Evolutionary conservation across 2,113 vertebrate genomes (phyloP).

Genomic region (Gracilinanus agilis): DNA sequence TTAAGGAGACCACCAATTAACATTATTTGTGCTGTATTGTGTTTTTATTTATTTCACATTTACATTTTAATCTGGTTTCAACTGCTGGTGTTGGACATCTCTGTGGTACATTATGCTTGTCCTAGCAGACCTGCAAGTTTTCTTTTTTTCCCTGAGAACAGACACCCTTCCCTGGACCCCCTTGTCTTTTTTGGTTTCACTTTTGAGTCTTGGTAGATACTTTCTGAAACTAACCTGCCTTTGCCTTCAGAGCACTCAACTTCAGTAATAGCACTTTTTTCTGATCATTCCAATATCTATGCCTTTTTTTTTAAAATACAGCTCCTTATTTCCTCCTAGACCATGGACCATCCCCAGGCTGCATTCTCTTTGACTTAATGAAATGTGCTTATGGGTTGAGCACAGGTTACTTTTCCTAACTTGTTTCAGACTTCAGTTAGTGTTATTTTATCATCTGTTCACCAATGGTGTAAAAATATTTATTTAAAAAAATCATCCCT

Average conservation of each 20-base stretch:
- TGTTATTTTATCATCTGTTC: not conserved
- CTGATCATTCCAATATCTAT: conserved; percentile 4
- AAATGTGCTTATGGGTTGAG: not conserved
- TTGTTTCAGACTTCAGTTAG: not conserved
- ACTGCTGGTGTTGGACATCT: not conserved
- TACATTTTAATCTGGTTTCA: not conserved
- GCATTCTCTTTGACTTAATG: not conserved
- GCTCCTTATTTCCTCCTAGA: conserved; percentile 5
- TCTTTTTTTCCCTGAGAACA: not conserved
- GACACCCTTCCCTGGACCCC: not conserved
- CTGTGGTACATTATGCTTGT: not conserved
- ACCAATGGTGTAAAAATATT: not conserved
- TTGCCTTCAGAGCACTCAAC: not conserved
- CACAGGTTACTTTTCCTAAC: not conserved
- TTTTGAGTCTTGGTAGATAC: not conserved
- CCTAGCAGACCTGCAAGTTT: not conserved
- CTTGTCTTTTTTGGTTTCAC: not conserved
- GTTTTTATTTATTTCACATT: not conserved
- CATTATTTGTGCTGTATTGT: not conserved
- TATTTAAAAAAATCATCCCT: too few relatives aligned
- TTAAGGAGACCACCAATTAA: not conserved
- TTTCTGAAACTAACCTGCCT: not conserved
- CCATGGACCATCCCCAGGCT: not conserved
- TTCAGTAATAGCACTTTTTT: not conserved
- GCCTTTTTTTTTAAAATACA: conserved; percentile 27